Base-by-base conservation (phyloP, 2,888 invertebrate species). In the Orchesella flavescens region DNA sequence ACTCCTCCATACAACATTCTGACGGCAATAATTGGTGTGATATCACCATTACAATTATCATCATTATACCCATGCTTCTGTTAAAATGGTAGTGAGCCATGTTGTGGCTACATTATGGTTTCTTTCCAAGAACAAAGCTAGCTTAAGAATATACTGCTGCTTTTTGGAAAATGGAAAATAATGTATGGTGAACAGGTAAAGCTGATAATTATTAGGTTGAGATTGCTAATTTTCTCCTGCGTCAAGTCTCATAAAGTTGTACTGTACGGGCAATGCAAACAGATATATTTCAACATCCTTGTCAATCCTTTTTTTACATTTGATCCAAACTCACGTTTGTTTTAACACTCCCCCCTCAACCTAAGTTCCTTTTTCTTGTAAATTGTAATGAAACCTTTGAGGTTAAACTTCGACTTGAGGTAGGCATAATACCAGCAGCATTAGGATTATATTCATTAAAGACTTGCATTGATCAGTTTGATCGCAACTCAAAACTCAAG, bases 111-210 rank as follows among this genome's bases (percentile, higher is more conserved):
- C n/a, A 34, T 2, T 4, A 34, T 4, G 74, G 74, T 75, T 65
- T 49, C 3, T 24, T 75, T 75, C 74, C 74, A 75, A 75, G 74
- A 65, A 75, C 17, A 10, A 43, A 57, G n/a, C n/a, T n/a, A n/a
- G n/a, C n/a, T n/a, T 24, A 24, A 7, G 46, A 17, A 10, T 59
- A 21, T 13, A 17, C 57, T 17, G 5, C 57, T 17, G 10, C 12
- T 65, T 63, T 75, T 46, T 65, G 53, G 75, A 74, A 74, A 63
- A 74, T 63, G 74, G 55, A 65, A 65, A 65, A 75, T 75, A 65
- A 65, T 34, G 7, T 24, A 63, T 23, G 46, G 75, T 75, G 63
- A 74, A 55, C 59, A 59, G 59, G 65, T 65, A 49, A 55, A 49
- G 19, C 19, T 34, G 24, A 24, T 75, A 75, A 75, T 75, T 75